Evolutionary conservation across 92 coral and sea anemone species (phyloP), one percentile per base, ranked within the genome.

Genomic region (Zoanthus sansibaricus): DNA sequence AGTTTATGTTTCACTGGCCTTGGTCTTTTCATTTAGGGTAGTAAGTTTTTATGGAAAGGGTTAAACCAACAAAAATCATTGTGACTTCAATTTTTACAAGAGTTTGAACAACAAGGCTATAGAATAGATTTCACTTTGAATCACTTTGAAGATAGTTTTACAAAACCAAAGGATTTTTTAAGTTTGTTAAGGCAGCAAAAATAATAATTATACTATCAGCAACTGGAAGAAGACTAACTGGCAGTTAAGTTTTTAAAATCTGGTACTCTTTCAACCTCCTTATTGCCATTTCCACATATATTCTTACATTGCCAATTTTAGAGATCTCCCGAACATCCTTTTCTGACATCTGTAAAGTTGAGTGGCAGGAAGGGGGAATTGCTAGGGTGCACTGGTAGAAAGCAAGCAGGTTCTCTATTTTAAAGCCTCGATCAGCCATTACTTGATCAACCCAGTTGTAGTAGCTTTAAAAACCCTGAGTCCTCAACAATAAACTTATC

Each of bases 191-290:
- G 56, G 88, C 88, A 64, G 91, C 88, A 91, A 62, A 87, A 12
- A 76, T 74, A 31, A 67, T 87, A 42, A 88, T 31, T 15, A 93
- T 90, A 84, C 91, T 89, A 90, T 88, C 95, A n/a, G 51, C 77
- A 14, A 93, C 37, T 14, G 95, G 92, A 16, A 93, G 62, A 47
- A 67, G 79, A 51, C 55, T 77, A 13, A 90, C 78, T 61, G 89
- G 93, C 13, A 93, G 67, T 78, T 86, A 90, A 59, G 62, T 75
- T n/a, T 80, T 87, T 58, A 76, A 86, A 86, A 86, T 90, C 1
- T 71, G 85, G 61, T 54, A 90, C 55, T 90, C 90, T 71, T 90
- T 90, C 79, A 82, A 8, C 64, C 86, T 75, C 75, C 80, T 76
- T 76, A 76, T 72, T 72, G 76, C 14, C 42, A 72, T 72, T 72